Base-by-base conservation (phyloP, 2,113 vertebrate species). In the Chaenocephalus aceratus region DNA sequence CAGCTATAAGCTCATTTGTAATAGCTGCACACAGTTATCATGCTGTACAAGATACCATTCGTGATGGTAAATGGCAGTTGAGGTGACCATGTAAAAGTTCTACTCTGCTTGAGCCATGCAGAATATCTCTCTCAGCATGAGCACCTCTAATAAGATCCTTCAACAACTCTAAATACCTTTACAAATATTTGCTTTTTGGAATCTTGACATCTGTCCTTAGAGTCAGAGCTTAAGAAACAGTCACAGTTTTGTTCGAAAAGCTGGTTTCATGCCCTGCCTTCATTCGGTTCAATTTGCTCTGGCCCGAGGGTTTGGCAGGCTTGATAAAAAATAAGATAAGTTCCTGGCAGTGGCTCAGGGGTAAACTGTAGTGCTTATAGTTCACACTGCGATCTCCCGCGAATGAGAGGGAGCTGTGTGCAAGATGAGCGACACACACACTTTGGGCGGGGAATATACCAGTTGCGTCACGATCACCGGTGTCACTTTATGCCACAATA, bases 311-410 rank as follows among this genome's bases (percentile, higher is more conserved):
- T 63, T 73, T 70, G 88, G 85, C 82, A 58, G 21, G 23, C 5
- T 6, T 10, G 60, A 46, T 75, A 88, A 79, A 85, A 84, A 69
- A 85, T 89, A 75, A 78, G 78, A 91, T 75, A 60, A 62, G 44
- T 91, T 92, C 92, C 92, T 84, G 85, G 86, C 92, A 90, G 79
- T 75, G 75, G 62, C 46, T 80, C 52, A 48, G 70, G 74, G 62
- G 76, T 65, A 89, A 90, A 86, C 86, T 30, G 30, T 30, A 91
- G 67, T 74, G 80, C 79, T 59, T 66, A 62, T 66, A 74, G 73
- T 84, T 90, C 82, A 87, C 86, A 81, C 78, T 85, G 71, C 62
- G 68, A 46, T 48, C 56, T 86, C 36, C 12, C 57, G 65, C 70
- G 66, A 65, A 69, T 87, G 56, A 79, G 75, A 76, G 57, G 58